These are phyloP conservation scores for Anagrus nilaparvatae DNA, from an alignment of 1,140 invertebrate genomes.

Conservation along the genomic window DNA sequence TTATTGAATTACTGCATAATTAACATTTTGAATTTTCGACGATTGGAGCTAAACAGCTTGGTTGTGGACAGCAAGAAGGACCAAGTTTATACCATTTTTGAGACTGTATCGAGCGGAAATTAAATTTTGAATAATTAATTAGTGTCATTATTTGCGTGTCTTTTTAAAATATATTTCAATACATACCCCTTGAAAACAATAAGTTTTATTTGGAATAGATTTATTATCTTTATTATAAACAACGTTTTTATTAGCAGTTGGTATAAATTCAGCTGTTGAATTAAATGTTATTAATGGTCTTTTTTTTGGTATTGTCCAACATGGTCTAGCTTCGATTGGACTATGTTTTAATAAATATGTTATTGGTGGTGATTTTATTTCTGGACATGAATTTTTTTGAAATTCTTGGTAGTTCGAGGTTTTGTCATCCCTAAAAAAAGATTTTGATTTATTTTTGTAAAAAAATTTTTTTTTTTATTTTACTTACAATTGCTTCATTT, in stretches of 20 bases:
- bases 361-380: neutral
- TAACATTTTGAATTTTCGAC: too few relatives aligned
- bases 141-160: too few relatives aligned
- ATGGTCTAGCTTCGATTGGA: constrained; percentile 28
- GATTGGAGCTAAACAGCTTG: constrained; percentile 23
- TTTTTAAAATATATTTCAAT: neutral
- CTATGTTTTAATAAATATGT: constrained; percentile 22
- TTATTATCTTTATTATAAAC: constrained; percentile 20
- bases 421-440: neutral
- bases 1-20: neutral
- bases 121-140: too few relatives aligned
- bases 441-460: too few relatives aligned
- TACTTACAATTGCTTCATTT: constrained; percentile 31
- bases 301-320: constrained; percentile 27
- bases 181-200: constrained; percentile 21
- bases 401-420: neutral
- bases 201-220: constrained; percentile 24
- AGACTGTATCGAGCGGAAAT: too few relatives aligned
- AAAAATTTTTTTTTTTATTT: neutral
- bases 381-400: neutral
- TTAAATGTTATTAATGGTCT: constrained; percentile 30
- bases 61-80: constrained; percentile 22
- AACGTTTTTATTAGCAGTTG: constrained; percentile 19
- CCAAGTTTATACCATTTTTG: constrained; percentile 27
- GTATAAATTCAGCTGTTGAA: constrained; percentile 19